A percentile compares a stretch with the other conserved stretches of the same genome.
These are phyloP conservation scores for Eumacrocentrus americanus DNA, from an alignment of 2,888 invertebrate genomes.

Conservation along the genomic window DNA sequence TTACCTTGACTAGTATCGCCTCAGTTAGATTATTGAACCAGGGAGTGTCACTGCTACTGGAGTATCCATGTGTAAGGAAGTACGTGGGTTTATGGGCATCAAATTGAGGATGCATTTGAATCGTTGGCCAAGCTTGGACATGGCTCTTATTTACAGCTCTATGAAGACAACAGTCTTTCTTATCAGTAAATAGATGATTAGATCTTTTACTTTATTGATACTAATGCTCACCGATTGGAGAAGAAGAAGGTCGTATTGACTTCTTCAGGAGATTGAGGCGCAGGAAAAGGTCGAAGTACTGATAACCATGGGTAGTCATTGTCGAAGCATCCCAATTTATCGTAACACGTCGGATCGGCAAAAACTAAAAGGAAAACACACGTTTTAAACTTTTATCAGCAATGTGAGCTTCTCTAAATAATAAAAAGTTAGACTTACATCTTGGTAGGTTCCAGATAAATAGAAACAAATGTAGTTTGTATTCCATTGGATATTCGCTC, in stretches of 20 bases:
- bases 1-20: conserved; percentile 54
- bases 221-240: conserved; percentile 46
- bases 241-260: conserved; percentile 53
- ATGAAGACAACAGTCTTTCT: not conserved
- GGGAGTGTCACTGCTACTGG: conserved; percentile 46
- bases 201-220: conserved; percentile 4
- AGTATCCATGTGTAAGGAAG: conserved; percentile 59
- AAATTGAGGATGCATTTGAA: conserved; percentile 42
- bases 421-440: too few relatives aligned
- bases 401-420: too few relatives aligned
- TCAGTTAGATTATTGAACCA: conserved; percentile 57
- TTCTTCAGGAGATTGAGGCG: conserved; percentile 50
- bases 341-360: conserved; percentile 53
- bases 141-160: conserved; percentile 28
- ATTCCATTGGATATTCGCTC: not conserved
- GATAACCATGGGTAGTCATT: conserved; percentile 57
- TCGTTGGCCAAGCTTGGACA: conserved; percentile 41
- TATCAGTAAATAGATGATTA: too few relatives aligned
- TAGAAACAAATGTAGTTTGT: not conserved
- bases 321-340: conserved; percentile 57
- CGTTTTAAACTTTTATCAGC: too few relatives aligned
- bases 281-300: conserved; percentile 52
- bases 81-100: conserved; percentile 45
- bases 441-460: not conserved
- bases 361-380: too few relatives aligned